Evolutionary conservation across 2,888 invertebrate genomes (phyloP).

Genomic region (Andrena hattorfiana): DNA sequence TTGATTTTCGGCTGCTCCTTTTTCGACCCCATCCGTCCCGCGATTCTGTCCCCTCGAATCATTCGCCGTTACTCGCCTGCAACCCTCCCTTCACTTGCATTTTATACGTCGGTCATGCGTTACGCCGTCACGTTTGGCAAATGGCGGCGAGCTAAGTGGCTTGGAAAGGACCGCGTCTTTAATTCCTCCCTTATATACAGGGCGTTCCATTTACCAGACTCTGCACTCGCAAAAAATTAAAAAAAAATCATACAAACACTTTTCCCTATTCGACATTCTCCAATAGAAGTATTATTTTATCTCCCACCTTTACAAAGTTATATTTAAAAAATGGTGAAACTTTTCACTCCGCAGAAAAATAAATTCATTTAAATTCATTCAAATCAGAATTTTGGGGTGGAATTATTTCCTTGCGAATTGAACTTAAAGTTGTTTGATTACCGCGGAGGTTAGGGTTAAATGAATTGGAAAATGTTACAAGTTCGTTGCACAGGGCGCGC

Average conservation of each 20-base stretch:
- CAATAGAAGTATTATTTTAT: too few species aligned
- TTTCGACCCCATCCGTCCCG: constrained; percentile 65
- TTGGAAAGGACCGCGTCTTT: constrained; percentile 41
- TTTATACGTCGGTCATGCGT: constrained; percentile 44
- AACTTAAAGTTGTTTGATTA: background rate
- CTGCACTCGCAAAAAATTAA: too few species aligned
- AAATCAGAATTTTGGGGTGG: too few species aligned
- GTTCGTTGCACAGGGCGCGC: background rate
- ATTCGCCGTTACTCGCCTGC: constrained; percentile 56
- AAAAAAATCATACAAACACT: too few species aligned
- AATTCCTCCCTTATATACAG: constrained; percentile 24
- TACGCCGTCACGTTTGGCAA: constrained; percentile 57
- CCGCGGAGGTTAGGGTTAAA: background rate
- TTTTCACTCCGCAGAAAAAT: too few species aligned
- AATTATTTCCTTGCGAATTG: background rate
- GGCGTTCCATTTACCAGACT: too few species aligned
- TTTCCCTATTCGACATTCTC: too few species aligned
- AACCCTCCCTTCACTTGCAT: constrained; percentile 42
- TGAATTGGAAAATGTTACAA: background rate
- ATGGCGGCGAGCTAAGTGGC: constrained; percentile 70
- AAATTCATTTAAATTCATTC: too few species aligned
- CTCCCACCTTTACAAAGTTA: too few species aligned
- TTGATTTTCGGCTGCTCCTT: constrained; percentile 71
- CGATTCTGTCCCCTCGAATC: constrained; percentile 71
- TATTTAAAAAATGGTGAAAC: too few species aligned